Conservation (phyloP, 2,797 vertebrate genomes). For the Diplodus puntazzo region DNA sequence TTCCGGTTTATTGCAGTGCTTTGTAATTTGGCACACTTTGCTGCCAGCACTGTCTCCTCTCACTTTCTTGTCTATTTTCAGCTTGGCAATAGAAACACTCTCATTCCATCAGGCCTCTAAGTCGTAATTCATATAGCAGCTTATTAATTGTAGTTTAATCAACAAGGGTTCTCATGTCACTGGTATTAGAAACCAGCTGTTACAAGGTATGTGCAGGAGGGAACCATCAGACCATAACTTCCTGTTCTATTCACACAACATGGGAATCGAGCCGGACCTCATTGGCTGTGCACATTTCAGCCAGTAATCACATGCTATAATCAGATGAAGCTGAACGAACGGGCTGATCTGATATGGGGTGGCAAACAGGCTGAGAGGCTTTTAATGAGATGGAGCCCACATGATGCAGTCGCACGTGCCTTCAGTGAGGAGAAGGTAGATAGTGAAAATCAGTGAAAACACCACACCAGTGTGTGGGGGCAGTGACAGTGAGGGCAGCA, state of each 20-base stretch:
- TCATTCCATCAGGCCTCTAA: neutral
- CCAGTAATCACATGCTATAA: slow-evolving; percentile 40
- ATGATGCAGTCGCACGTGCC: slow-evolving; percentile 40
- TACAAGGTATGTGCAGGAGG: neutral
- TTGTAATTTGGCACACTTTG: slow-evolving; percentile 8
- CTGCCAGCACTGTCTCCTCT: neutral
- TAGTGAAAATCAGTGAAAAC: slow-evolving; percentile 23
- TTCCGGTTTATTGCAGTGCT: slow-evolving; percentile 21
- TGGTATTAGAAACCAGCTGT: neutral
- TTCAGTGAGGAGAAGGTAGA: neutral
- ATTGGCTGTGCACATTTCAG: slow-evolving; percentile 12
- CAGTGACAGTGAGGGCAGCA: slow-evolving; percentile 22
- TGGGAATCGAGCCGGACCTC: slow-evolving; percentile 1
- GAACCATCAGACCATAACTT: neutral
- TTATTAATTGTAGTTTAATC: slow-evolving; percentile 21
- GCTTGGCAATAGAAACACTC: neutral
- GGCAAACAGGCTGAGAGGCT: slow-evolving; percentile 31
- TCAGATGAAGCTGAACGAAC: slow-evolving; percentile 37
- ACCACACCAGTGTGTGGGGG: neutral
- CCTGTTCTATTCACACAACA: neutral
- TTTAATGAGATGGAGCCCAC: slow-evolving; percentile 35
- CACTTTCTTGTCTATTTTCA: slow-evolving; percentile 6
- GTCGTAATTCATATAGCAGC: slow-evolving; percentile 5
- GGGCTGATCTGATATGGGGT: slow-evolving; percentile 48
- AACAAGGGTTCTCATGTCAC: neutral